Evolutionary conservation across 2,888 invertebrate species (phyloP).

Genomic region (Aphidius colemani): DNA sequence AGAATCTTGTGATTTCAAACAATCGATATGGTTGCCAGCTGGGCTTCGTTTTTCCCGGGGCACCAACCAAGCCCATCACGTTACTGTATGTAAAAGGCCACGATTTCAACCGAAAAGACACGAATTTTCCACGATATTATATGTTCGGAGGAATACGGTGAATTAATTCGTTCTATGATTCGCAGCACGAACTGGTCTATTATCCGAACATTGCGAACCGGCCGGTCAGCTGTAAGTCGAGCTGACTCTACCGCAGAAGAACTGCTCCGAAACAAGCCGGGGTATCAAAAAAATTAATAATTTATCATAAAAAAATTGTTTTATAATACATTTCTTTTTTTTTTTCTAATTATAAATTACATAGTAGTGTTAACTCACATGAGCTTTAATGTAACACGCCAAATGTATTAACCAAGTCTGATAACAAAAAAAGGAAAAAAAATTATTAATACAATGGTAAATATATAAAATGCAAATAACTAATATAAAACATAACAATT

Average conservation of each 20-base stretch:
- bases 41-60: conserved; percentile 6
- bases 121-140: conserved; percentile 17
- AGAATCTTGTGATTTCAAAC: too few relatives aligned
- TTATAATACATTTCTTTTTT: too few relatives aligned
- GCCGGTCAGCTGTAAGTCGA: conserved; percentile 58
- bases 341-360: too few relatives aligned
- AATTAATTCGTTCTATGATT: conserved; percentile 14
- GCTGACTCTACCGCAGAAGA: conserved; percentile 39
- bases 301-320: too few relatives aligned
- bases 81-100: conserved; percentile 22
- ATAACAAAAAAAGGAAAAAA: too few relatives aligned
- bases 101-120: conserved; percentile 16
- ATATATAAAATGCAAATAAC: too few relatives aligned
- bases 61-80: not conserved
- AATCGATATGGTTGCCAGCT: not conserved
- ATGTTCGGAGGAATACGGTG: conserved; percentile 17
- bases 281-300: too few relatives aligned
- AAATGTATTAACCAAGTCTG: too few relatives aligned
- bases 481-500: too few relatives aligned
- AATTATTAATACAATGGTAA: too few relatives aligned
- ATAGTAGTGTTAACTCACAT: too few relatives aligned
- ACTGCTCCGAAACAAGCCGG: conserved; percentile 29
- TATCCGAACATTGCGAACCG: conserved; percentile 56
- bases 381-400: too few relatives aligned
- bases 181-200: conserved; percentile 50